These are phyloP conservation scores for Equus quagga DNA, from an alignment of 2,113 vertebrate species.

Conservation along the genomic window DNA sequence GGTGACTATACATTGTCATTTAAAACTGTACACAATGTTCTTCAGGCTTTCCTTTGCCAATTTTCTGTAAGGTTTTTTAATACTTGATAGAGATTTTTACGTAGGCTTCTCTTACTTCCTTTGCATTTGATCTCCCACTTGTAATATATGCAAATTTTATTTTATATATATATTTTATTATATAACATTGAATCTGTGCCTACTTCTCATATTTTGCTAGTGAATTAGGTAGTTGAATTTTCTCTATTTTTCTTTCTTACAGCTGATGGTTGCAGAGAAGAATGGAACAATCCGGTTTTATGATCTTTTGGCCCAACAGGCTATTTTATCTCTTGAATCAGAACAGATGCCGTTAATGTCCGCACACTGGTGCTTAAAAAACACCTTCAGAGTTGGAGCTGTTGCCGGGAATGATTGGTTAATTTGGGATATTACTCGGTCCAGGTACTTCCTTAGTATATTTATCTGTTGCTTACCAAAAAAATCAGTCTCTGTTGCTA, in stretches of 20 bases:
- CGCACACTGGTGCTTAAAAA: slow-evolving; percentile 97
- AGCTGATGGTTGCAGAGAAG: slow-evolving; percentile 99
- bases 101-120: neutral
- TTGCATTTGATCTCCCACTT: neutral
- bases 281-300: slow-evolving; percentile 97
- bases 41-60: neutral
- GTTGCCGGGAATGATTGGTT: slow-evolving; percentile 97
- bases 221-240: neutral
- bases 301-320: slow-evolving; percentile 94
- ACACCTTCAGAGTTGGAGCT: slow-evolving; percentile 96
- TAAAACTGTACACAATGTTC: neutral
- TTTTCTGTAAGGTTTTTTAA: neutral
- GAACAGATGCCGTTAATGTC: slow-evolving; percentile 95
- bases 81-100: neutral
- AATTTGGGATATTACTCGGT: slow-evolving; percentile 97
- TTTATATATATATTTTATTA: neutral
- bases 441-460: slow-evolving; percentile 90
- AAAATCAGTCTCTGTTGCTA: neutral
- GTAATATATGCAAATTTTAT: neutral
- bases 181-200: neutral
- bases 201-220: slow-evolving; percentile 8
- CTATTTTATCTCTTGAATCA: slow-evolving; percentile 96
- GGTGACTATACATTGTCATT: neutral
- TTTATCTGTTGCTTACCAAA: neutral
- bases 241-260: slow-evolving; percentile 63